Conservation (phyloP, 2,113 vertebrate genomes). For the Phaetusa simplex region DNA sequence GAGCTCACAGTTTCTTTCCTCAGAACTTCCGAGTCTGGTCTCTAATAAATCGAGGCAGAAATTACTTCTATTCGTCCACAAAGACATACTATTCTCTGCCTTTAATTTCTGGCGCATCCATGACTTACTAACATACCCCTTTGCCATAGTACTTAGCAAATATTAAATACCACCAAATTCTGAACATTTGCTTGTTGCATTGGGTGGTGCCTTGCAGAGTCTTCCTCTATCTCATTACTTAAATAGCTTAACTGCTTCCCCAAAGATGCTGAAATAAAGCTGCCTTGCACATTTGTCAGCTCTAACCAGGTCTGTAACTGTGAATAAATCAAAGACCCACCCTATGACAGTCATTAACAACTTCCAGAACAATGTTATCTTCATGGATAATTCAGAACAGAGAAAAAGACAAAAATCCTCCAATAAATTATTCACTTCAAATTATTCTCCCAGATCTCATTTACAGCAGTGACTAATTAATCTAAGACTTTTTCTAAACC, state of each 20-base stretch:
- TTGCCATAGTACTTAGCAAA: not conserved
- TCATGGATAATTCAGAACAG: conserved; percentile 1
- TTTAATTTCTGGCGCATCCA: not conserved
- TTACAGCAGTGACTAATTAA: not conserved
- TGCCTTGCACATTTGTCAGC: not conserved
- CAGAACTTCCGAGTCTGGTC: not conserved
- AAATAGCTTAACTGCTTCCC: not conserved
- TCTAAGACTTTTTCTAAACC: not conserved
- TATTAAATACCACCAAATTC: not conserved
- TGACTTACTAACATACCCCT: not conserved
- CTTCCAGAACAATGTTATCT: not conserved
- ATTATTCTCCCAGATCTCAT: not conserved
- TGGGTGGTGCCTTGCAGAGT: not conserved
- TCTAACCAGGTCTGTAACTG: not conserved
- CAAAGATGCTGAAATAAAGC: not conserved
- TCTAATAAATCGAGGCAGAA: not conserved
- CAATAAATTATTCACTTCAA: not conserved
- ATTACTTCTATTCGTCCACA: not conserved
- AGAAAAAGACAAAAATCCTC: not conserved
- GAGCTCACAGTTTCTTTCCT: not conserved
- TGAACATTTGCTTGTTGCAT: not conserved
- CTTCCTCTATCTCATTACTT: not conserved
- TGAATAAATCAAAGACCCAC: not conserved
- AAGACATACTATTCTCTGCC: not conserved
- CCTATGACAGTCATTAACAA: not conserved